Base-by-base conservation (phyloP, 1,140 invertebrate genomes). In the Chrysopa pallens region DNA sequence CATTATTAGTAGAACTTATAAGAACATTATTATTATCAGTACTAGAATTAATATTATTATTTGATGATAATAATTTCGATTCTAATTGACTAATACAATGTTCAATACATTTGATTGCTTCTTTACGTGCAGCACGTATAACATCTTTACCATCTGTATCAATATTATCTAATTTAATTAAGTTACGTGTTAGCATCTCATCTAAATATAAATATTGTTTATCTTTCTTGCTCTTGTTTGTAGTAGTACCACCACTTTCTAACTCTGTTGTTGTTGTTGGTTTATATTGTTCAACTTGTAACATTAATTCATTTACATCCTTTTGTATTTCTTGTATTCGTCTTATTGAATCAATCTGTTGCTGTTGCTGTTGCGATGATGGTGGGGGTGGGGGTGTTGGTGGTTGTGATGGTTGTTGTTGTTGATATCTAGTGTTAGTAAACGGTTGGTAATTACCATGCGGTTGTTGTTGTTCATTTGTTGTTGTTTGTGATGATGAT, bases 171-270 rank as follows among this genome's bases (percentile, higher is more conserved):
- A 95, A 60, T 59, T 90, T 89, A 4, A 95, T 74, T 44, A 95
- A 67, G 57, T 88, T 85, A 36, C 90, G 73, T 1, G 90, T 95
- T 11, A 96, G 63, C 89, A 94, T 94, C 62, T 96, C 91, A 58
- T 95, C 91, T 36, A 95, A 60, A 58, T 79, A 91, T 27, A 85
- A 67, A 53, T 90, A 95, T 42, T 83, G 70, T 59, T 92, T 93
- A 52, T 91, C 82, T 49, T 72, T 73, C 50, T 76, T 72, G 4
- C 17, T 88, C 28, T 54, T 64, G 55, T n/a, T n/a, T n/a, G n/a
- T n/a, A n/a, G n/a, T n/a, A n/a, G n/a, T n/a, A n/a, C n/a, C n/a
- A n/a, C n/a, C n/a, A n/a, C n/a, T n/a, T n/a, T n/a, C n/a, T n/a
- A n/a, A n/a, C n/a, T n/a, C n/a, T n/a, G n/a, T n/a, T n/a, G n/a